These are phyloP conservation scores for Acanthisitta chloris DNA, from an alignment of 2,113 vertebrate genomes.

Conservation along the genomic window DNA sequence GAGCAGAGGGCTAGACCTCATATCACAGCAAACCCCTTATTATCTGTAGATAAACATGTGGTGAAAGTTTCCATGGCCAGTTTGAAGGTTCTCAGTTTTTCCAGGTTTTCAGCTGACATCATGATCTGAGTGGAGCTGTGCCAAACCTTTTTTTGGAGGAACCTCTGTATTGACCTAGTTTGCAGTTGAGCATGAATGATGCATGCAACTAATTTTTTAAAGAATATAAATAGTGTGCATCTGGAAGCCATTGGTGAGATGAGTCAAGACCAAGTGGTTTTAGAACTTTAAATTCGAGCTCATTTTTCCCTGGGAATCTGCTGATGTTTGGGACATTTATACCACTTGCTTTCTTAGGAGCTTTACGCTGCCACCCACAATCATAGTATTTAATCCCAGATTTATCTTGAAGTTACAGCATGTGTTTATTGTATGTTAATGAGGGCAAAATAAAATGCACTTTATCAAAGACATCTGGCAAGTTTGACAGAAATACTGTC, in stretches of 20 bases:
- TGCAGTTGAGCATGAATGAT: background rate
- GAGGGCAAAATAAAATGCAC: background rate
- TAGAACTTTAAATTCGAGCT: background rate
- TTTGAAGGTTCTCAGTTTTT: background rate
- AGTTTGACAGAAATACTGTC: background rate
- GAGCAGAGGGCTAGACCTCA: background rate
- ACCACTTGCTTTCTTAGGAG: slow-evolving; percentile 20
- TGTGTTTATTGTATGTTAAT: background rate
- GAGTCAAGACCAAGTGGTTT: slow-evolving; percentile 40
- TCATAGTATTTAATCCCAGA: background rate
- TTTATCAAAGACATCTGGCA: background rate
- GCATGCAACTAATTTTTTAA: background rate
- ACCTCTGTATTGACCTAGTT: background rate
- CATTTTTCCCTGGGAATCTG: slow-evolving; percentile 32
- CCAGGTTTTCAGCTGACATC: background rate
- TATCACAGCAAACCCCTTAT: background rate
- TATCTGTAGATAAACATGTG: background rate
- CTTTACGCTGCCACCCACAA: background rate
- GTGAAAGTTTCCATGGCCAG: background rate
- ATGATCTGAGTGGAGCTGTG: background rate
- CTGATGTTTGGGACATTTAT: slow-evolving; percentile 45
- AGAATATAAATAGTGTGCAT: background rate
- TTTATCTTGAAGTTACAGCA: slow-evolving; percentile 5
- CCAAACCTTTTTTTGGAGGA: background rate
- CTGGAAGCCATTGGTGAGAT: slow-evolving; percentile 28